Evolutionary conservation across 2,888 invertebrate genomes (phyloP).

Genomic region (Blomia tropicalis): DNA sequence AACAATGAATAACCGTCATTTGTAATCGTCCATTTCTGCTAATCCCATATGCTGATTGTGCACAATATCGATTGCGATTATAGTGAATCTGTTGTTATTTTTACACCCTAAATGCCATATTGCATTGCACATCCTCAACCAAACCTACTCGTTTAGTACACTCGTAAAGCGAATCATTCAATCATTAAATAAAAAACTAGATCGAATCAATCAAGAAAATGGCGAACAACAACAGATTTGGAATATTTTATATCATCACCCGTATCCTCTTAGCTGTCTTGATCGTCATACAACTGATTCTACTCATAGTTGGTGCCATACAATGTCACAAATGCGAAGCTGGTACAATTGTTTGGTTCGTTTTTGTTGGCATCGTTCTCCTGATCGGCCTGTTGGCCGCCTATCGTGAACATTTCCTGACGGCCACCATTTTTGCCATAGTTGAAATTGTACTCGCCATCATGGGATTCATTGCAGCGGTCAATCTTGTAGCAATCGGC

Average conservation of each 20-base stretch:
- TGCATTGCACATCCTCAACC: no score
- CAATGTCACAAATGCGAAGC: neutral
- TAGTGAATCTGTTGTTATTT: no score
- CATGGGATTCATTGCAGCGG: neutral
- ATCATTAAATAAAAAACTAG: no score
- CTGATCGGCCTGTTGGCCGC: conserved; percentile 1
- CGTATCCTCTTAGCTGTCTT: neutral
- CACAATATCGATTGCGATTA: no score
- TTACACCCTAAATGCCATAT: no score
- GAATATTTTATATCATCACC: neutral
- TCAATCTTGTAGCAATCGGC: neutral
- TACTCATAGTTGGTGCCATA: neutral
- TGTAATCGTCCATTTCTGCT: no score
- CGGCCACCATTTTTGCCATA: neutral
- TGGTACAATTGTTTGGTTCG: neutral
- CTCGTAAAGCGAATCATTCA: no score
- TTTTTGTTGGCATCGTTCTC: neutral
- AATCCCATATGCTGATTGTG: no score
- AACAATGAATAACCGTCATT: no score
- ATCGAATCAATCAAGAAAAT: neutral
- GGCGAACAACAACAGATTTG: neutral
- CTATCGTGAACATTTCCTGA: neutral
- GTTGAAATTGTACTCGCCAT: neutral
- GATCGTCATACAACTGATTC: neutral
- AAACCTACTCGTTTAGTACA: no score